Conservation (phyloP, 2,113 vertebrate genomes). For the Bostrychus sinensis region DNA sequence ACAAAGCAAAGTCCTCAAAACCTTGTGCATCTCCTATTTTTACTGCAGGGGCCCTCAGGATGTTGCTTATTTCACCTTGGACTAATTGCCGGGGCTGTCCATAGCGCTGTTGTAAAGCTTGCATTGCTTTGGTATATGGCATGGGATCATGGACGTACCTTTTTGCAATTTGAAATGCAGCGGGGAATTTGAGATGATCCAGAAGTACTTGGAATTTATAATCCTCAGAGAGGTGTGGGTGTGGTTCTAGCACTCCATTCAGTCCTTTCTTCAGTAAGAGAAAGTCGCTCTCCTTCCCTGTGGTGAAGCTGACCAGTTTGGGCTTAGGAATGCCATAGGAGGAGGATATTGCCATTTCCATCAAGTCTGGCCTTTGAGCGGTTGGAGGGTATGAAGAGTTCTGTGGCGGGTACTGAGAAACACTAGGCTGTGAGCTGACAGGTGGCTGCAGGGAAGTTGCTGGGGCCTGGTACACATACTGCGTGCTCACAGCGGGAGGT, state of each 20-base stretch:
- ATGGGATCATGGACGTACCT: neutral
- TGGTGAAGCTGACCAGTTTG: neutral
- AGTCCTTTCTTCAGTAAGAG: slow-evolving; percentile 2
- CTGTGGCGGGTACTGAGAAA: no score
- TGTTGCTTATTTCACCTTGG: no score
- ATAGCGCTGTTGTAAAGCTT: slow-evolving; percentile 25
- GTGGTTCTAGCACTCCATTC: no score
- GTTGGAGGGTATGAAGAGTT: no score
- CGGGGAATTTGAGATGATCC: neutral
- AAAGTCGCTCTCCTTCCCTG: slow-evolving; percentile 7
- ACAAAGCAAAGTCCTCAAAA: neutral
- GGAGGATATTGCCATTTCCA: neutral
- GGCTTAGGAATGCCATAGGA: slow-evolving; percentile 1
- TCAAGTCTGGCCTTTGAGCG: no score
- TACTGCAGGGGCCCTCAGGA: slow-evolving; percentile 2
- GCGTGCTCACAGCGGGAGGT: no score
- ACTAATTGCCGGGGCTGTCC: slow-evolving; percentile 28
- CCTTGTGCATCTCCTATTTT: neutral
- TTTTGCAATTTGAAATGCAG: neutral
- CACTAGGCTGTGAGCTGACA: no score
- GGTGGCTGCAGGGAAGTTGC: no score
- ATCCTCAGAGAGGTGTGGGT: slow-evolving; percentile 4
- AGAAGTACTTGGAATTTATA: slow-evolving; percentile 11
- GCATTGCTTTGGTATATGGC: slow-evolving; percentile 21
- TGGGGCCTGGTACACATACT: no score